phyloP scores from a whole-genome alignment of 2,888 invertebrate genomes.

The Pachycephus smyrnensis region DNA sequence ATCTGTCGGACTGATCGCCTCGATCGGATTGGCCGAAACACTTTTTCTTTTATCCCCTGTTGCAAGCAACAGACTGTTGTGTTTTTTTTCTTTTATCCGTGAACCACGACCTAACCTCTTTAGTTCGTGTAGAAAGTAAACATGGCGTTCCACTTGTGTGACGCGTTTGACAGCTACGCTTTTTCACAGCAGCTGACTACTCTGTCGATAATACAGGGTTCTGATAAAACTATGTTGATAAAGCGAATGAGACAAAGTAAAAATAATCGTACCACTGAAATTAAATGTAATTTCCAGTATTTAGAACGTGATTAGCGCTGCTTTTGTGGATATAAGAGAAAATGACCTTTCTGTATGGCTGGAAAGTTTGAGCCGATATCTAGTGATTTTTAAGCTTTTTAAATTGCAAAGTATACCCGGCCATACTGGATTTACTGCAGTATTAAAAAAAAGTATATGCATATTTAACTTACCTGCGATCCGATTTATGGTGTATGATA shows the following conservation, averaged over 20 bases:
- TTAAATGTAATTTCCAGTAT: too few species aligned
- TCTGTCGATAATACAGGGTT: neutral
- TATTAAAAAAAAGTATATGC: neutral
- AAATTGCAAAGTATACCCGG: neutral
- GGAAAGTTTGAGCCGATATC: neutral
- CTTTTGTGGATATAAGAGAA: neutral
- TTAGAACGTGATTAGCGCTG: neutral
- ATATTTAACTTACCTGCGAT: neutral
- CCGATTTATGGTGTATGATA: too few species aligned
- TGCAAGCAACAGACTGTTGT: neutral
- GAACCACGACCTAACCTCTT: constrained; percentile 7
- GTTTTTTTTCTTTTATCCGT: neutral
- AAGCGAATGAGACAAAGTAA: neutral
- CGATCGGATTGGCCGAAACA: neutral
- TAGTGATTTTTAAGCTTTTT: neutral
- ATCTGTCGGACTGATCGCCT: neutral
- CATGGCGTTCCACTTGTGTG: neutral
- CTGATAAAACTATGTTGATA: neutral
- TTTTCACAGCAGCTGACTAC: neutral
- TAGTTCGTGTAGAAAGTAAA: neutral
- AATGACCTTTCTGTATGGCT: neutral
- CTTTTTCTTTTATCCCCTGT: neutral
- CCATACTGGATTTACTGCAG: neutral
- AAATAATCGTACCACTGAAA: neutral
- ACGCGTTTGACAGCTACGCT: neutral